Evolutionary conservation across 2,797 vertebrate species (phyloP).

Genomic region (Acipenser ruthenus): DNA sequence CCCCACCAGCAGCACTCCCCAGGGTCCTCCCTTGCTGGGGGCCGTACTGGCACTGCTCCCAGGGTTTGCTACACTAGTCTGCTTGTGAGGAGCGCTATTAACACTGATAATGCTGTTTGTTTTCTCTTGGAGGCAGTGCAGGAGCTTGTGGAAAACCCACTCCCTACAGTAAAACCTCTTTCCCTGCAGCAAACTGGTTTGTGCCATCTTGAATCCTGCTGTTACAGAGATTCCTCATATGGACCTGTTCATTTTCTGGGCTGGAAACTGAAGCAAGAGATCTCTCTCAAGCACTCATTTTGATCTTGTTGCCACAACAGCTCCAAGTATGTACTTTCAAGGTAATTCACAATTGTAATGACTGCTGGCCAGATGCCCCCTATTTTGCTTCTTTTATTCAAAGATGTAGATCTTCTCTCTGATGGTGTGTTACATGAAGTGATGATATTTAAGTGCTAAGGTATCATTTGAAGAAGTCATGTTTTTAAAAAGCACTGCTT

Average conservation of each 20-base stretch:
- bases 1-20: conserved; percentile 91
- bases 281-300: conserved; percentile 40
- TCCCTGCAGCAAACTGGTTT: conserved; percentile 93
- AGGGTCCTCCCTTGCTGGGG: conserved; percentile 64
- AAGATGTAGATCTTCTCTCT: no score
- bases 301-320: conserved; percentile 11
- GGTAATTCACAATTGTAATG: conserved; percentile 7
- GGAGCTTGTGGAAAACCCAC: conserved; percentile 98
- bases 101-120: conserved; percentile 57
- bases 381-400: no score
- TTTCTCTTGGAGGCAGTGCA: conserved; percentile 97
- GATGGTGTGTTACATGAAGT: no score
- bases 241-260: conserved; percentile 47
- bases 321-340: conserved; percentile 20
- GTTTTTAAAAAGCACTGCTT: conserved; percentile 16
- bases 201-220: conserved; percentile 70
- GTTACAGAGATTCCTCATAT: conserved; percentile 41
- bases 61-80: conserved; percentile 41
- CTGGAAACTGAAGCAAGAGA: conserved; percentile 25
- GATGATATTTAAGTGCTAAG: no score
- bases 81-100: conserved; percentile 54
- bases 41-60: conserved; percentile 50
- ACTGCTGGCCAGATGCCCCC: conserved; percentile 7
- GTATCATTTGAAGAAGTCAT: not conserved
- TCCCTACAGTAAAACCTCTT: conserved; percentile 97